Conservation (phyloP, 1,140 invertebrate genomes). For the Drosophila chauvacae region DNA sequence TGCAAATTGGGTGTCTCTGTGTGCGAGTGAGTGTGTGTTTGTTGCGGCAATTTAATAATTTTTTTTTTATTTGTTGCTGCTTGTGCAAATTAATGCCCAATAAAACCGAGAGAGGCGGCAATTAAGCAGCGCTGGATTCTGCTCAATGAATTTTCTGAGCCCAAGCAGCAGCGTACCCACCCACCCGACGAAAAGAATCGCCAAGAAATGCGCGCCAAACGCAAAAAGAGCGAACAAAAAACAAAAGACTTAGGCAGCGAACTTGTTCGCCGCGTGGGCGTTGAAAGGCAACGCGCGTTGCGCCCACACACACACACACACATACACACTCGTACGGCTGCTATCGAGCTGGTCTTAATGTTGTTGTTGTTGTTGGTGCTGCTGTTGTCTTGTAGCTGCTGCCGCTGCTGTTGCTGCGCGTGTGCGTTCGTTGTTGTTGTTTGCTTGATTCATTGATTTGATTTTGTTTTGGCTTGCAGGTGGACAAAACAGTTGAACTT, state of each 20-base stretch:
- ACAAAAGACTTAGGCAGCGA: constrained; percentile 78
- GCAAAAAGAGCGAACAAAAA: constrained; percentile 11
- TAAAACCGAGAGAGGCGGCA: constrained; percentile 48
- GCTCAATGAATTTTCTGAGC: constrained; percentile 65
- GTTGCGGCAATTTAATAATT: constrained; percentile 65
- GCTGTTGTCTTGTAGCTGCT: constrained; percentile 20
- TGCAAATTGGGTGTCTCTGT: constrained; percentile 37
- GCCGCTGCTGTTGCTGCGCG: constrained; percentile 29
- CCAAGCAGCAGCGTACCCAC: constrained; percentile 26
- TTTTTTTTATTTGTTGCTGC: constrained; percentile 16
- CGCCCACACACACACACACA: constrained; percentile 57
- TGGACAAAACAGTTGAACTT: constrained; percentile 28
- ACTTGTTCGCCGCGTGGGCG: constrained; percentile 77
- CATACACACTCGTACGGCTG: not conserved
- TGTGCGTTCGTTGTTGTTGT: constrained; percentile 44
- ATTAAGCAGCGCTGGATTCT: constrained; percentile 58
- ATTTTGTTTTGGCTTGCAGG: constrained; percentile 42
- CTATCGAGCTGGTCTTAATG: constrained; percentile 18
- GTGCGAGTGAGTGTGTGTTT: constrained; percentile 17
- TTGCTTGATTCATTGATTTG: constrained; percentile 52
- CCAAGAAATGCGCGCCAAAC: constrained; percentile 64
- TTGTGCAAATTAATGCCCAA: constrained; percentile 48
- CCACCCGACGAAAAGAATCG: constrained; percentile 26
- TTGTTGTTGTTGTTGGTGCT: constrained; percentile 7
- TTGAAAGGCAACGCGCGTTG: constrained; percentile 72